phyloP scores from a whole-genome alignment of 1,140 invertebrate species.

The Solen grandis region DNA sequence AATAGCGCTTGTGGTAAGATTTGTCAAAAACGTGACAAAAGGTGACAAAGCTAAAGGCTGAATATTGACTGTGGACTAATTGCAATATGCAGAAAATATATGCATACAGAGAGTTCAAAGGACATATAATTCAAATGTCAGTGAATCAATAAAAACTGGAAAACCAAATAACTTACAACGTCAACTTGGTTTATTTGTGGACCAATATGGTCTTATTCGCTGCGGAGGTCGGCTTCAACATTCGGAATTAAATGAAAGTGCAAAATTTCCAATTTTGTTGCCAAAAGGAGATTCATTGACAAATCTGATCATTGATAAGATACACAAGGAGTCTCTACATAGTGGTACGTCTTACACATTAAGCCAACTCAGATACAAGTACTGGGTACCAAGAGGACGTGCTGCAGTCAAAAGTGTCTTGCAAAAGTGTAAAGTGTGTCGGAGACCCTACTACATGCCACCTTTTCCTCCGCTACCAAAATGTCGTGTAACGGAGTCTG shows the following conservation, averaged over 20 bases:
- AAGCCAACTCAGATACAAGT: background rate
- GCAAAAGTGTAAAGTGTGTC: conserved; percentile 11
- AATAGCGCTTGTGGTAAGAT: too few species aligned
- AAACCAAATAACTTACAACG: conserved; percentile 18
- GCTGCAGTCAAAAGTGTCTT: background rate
- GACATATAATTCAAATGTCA: too few species aligned
- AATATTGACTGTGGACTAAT: too few species aligned
- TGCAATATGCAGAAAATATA: too few species aligned
- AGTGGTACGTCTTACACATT: conserved; percentile 5
- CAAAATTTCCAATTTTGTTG: conserved; percentile 3
- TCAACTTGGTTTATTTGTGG: conserved; percentile 2
- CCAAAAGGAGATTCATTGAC: too few species aligned
- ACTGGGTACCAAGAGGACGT: background rate
- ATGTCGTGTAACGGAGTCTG: background rate
- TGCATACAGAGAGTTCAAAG: too few species aligned
- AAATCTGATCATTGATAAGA: conserved; percentile 1
- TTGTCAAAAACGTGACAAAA: too few species aligned
- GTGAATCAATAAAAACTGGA: too few species aligned
- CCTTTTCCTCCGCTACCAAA: background rate
- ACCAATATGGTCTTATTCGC: conserved; percentile 2
- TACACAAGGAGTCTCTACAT: background rate
- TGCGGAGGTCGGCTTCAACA: conserved; percentile 30
- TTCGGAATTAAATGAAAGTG: conserved; percentile 17
- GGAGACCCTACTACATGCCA: conserved; percentile 6
- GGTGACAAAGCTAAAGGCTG: too few species aligned